These are phyloP conservation scores for Hylomyscus alleni DNA, from an alignment of 2,797 vertebrate genomes.

Conservation along the genomic window DNA sequence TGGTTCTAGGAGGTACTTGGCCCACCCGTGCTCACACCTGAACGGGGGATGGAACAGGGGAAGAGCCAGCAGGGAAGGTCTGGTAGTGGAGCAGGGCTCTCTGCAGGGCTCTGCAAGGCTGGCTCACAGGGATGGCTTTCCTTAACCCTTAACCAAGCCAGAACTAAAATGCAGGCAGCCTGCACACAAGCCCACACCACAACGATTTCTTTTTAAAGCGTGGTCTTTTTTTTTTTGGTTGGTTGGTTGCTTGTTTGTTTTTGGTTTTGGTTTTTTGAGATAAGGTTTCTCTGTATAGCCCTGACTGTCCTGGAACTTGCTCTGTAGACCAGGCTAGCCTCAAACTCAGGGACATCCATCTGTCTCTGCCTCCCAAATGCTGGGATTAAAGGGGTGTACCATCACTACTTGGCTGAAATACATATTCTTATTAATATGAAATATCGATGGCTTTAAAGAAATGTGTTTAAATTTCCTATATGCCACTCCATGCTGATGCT, in stretches of 20 bases:
- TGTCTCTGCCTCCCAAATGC: not conserved
- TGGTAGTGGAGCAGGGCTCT: not conserved
- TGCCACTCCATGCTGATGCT: not conserved
- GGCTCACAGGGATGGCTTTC: not conserved
- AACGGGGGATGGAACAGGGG: not conserved
- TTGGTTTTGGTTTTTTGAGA: not conserved
- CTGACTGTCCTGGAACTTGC: not conserved
- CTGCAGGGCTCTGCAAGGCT: not conserved
- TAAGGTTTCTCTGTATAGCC: not conserved
- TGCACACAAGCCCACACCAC: not conserved
- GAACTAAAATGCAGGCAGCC: not conserved
- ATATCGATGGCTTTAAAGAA: not conserved
- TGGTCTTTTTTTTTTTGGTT: slow-evolving; percentile 1
- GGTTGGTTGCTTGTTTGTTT: not conserved
- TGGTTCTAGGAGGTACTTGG: no score
- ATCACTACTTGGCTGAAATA: not conserved
- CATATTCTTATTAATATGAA: slow-evolving; percentile 29
- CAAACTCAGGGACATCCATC: not conserved
- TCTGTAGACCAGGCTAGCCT: not conserved
- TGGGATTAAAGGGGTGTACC: not conserved
- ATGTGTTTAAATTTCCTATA: not conserved
- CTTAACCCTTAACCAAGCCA: not conserved
- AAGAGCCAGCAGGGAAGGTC: not conserved
- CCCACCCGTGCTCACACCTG: not conserved
- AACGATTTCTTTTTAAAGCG: not conserved